These are phyloP conservation scores for Procambarus clarkii DNA, from an alignment of 1,140 invertebrate genomes.

Conservation along the genomic window DNA sequence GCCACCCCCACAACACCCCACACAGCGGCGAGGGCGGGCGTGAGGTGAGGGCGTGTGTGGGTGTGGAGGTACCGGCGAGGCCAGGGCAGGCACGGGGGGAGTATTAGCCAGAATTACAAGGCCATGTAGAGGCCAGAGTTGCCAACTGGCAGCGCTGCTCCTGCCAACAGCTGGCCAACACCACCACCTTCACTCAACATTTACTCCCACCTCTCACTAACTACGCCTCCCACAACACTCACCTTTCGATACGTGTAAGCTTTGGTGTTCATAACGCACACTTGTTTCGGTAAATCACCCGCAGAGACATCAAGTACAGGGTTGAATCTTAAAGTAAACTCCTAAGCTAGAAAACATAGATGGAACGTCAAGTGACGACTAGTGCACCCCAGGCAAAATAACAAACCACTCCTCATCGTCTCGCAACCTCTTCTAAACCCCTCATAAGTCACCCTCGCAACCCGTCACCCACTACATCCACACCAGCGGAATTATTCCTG, in stretches of 20 bases:
- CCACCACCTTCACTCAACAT: slow-evolving; percentile 53
- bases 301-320: slow-evolving; percentile 54
- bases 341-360: slow-evolving; percentile 61
- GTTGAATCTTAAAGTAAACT: slow-evolving; percentile 56
- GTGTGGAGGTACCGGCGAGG: background rate
- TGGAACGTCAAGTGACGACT: slow-evolving; percentile 61
- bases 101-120: slow-evolving; percentile 44
- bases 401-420: slow-evolving; percentile 49
- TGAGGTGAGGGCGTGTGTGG: background rate
- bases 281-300: slow-evolving; percentile 59
- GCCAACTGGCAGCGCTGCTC: slow-evolving; percentile 48
- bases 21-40: background rate
- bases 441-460: too few species aligned
- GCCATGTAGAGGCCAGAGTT: slow-evolving; percentile 53
- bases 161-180: slow-evolving; percentile 54
- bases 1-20: background rate
- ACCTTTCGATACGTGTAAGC: slow-evolving; percentile 61
- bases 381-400: slow-evolving; percentile 60
- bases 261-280: slow-evolving; percentile 66
- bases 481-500: too few species aligned
- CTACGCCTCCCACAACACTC: slow-evolving; percentile 23
- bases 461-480: too few species aligned
- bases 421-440: slow-evolving; percentile 17
- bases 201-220: slow-evolving; percentile 34
- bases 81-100: background rate